Evolutionary conservation across 2,888 invertebrate genomes (phyloP), one percentile per base, ranked within the genome.

Genomic region (Dryadula phaetusa): DNA sequence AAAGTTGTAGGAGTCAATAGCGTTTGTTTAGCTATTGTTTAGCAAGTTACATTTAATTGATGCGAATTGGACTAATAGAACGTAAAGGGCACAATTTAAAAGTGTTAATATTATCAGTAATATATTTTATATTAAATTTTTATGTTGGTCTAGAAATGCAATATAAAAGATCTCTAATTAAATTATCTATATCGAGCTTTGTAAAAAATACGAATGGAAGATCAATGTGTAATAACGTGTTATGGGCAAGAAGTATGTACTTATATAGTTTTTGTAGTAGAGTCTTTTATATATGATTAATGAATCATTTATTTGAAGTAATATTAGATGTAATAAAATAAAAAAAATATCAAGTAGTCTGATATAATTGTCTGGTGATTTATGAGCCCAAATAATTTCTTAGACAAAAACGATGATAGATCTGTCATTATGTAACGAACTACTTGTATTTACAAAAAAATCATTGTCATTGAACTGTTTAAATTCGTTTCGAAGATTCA

Each of bases 41-140:
- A 80, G 71, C 77, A 62, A 67, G 67, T 75, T 70, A 69, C 77
- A 76, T 53, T 64, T 54, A 47, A 34, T 34, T 76, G 42, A 61
- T 74, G 78, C 73, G 63, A 82, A 81, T 72, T 75, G 69, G 49
- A 72, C 79, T 83, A 83, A 83, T 79, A 78, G 77, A 65, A 34
- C 56, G 66, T 72, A 77, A 73, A 77, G 82, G 81, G 79, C 75
- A 72, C 65, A 70, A 72, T 74, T 71, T 8, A 56, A 37, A 10
- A 12, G 7, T 12, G n/a, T n/a, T n/a, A 37, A 37, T 12, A 5
- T 28, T 16, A 10, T 53, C 18, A 34, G 1, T 12, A 8, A 34
- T 53, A 32, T 10, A 2, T 4, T 18, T 34, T 34, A 34, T 10
- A 12, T 3, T 28, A 28, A 49, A 28, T 7, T 5, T 4, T n/a